Evolutionary conservation across 35 echinoderm and acorn worm genomes (phyloP), one percentile per base, ranked within the genome.

Genomic region (Eucidaris tribuloides): DNA sequence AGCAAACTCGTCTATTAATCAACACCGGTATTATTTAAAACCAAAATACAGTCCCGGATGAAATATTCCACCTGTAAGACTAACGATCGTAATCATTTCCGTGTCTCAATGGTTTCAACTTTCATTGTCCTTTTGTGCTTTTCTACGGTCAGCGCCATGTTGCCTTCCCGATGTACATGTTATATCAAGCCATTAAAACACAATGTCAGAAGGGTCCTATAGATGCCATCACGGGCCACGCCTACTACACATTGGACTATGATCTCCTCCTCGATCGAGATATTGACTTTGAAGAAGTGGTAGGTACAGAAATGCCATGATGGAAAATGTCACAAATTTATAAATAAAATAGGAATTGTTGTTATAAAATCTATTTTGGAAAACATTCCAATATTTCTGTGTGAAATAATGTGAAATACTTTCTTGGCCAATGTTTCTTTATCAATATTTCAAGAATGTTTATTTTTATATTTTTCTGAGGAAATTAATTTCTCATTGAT

Each of bases 101-200:
- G 49, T 2, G 22, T 54, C 22, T n/a, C 14, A 1, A 17, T 54
- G 14, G 13, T 17, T 1, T 54, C 22, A 1, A 54, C 22, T 54
- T n/a, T 54, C 2, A 17, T n/a, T 1, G 22, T 54, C 13, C 0
- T 54, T 54, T 54, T 54, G 0, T n/a, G n/a, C n/a, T n/a, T 54
- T 54, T 54, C 22, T 13, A 2, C 49, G 2, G 22, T 54, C 13
- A 54, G 49, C 2, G 1, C 14, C 13, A 54, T 13, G 49, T n/a
- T 54, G 49, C 19, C 28, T 74, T 42, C 40, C 40, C 68, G 37
- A 9, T 74, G 40, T 74, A n/a, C 41, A 74, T 74, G 68, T 20
- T 74, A 1, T 74, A 74, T 41, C 68, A 74, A 44, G 68, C 68
- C 19, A 74, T 74, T 2, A 74, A 74, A 23, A 74, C 68, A n/a